Percentiles rank a stretch among this genome's conserved stretches.
Conservation (phyloP, 2,888 invertebrate genomes). For the Acleris cristana region DNA sequence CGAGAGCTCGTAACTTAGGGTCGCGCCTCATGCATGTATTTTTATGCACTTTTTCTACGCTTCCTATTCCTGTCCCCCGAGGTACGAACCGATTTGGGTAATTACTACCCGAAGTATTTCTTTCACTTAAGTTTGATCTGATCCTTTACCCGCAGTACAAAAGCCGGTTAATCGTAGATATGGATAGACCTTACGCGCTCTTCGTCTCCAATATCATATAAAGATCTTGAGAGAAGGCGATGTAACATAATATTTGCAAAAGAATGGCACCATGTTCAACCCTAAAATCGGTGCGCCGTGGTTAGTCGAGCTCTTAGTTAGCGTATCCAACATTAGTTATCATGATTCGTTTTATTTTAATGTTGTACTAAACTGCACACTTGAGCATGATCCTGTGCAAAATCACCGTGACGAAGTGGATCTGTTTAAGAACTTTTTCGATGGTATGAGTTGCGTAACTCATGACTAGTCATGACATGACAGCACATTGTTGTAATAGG, state of each 20-base stretch:
- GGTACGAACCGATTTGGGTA: constrained; percentile 52
- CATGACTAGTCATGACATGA: no score
- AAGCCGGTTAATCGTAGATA: no score
- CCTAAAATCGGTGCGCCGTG: constrained; percentile 35
- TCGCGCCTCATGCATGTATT: constrained; percentile 70
- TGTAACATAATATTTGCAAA: neutral
- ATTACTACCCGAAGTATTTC: constrained; percentile 26
- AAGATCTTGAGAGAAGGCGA: neutral
- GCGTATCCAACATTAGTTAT: constrained; percentile 47
- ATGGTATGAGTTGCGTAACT: no score
- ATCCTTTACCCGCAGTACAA: neutral
- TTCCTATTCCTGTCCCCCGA: constrained; percentile 52
- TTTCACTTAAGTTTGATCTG: constrained; percentile 5
- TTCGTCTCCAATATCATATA: neutral
- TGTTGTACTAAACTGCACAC: neutral
- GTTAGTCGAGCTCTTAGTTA: constrained; percentile 42
- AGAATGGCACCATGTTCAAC: constrained; percentile 15
- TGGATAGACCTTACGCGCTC: no score
- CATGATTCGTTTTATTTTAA: neutral
- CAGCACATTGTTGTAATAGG: no score
- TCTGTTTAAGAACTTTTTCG: no score
- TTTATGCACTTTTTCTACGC: constrained; percentile 65
- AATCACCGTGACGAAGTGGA: no score
- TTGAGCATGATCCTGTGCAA: no score
- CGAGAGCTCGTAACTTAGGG: constrained; percentile 78